Evolutionary conservation across 2,888 invertebrate species (phyloP).

Genomic region (Athrips mouffetella): DNA sequence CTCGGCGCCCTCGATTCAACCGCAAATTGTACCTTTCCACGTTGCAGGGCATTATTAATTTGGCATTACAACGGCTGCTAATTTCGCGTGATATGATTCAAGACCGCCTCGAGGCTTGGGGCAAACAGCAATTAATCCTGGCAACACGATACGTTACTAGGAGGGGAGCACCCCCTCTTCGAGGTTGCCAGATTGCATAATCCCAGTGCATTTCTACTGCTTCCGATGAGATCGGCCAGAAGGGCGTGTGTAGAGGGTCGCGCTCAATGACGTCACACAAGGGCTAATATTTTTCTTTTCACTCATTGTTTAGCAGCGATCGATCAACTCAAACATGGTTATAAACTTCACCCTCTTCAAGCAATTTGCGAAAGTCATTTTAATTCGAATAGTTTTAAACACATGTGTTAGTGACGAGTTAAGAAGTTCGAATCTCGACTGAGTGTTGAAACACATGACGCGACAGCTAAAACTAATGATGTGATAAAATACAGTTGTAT

Average conservation of each 20-base stretch:
- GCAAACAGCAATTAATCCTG: conserved; percentile 75
- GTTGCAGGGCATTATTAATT: conserved; percentile 57
- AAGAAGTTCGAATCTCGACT: not conserved
- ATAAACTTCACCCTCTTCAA: conserved; percentile 2
- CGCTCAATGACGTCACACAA: conserved; percentile 42
- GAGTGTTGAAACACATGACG: conserved; percentile 7
- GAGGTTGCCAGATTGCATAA: conserved; percentile 60
- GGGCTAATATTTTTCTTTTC: conserved; percentile 55
- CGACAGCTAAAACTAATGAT: conserved; percentile 27
- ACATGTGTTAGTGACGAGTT: not conserved
- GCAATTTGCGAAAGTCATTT: not conserved
- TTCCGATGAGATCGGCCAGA: conserved; percentile 56
- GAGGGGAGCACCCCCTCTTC: conserved; percentile 45
- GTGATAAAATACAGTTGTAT: conserved; percentile 28
- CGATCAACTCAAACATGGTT: conserved; percentile 34
- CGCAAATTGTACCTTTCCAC: conserved; percentile 15
- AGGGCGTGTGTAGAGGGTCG: conserved; percentile 45
- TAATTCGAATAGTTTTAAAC: conserved; percentile 1
- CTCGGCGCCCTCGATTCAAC: conserved; percentile 15
- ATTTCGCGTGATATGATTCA: conserved; percentile 66
- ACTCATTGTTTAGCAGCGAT: conserved; percentile 50
- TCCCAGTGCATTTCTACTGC: conserved; percentile 71
- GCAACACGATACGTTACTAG: conserved; percentile 64
- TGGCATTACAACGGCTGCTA: conserved; percentile 61
- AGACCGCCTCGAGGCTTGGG: conserved; percentile 51